A percentile compares a stretch with the other conserved stretches of the same genome.
Conservation (phyloP, 2,888 invertebrate genomes). For the Ditylenchus weischeri region DNA sequence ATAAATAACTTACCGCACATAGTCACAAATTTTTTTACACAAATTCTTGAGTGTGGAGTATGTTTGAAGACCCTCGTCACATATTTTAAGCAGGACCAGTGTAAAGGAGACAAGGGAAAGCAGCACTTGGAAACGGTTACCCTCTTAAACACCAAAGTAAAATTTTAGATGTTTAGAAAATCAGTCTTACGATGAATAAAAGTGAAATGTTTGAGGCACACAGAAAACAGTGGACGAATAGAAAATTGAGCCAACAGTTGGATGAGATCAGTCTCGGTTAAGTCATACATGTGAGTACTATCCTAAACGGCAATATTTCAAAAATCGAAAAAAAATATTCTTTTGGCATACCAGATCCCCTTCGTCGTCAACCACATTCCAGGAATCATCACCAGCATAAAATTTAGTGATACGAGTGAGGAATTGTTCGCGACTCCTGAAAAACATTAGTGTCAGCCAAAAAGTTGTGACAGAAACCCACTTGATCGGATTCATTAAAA, state of each 20-base stretch:
- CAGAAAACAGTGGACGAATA: constrained; percentile 47
- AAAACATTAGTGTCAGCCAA: neutral
- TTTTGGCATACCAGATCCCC: constrained; percentile 34
- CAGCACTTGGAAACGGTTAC: constrained; percentile 43
- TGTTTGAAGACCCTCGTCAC: constrained; percentile 51
- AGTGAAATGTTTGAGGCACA: constrained; percentile 45
- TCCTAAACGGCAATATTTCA: constrained; percentile 28
- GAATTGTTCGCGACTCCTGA: constrained; percentile 36
- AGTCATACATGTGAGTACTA: constrained; percentile 21
- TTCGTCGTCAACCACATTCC: constrained; percentile 41
- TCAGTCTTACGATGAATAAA: constrained; percentile 36
- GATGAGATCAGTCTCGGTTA: constrained; percentile 50
- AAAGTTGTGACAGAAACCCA: constrained; percentile 15
- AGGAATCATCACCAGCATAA: constrained; percentile 33
- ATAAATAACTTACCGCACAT: constrained; percentile 40
- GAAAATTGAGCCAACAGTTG: constrained; percentile 51
- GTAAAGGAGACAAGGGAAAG: constrained; percentile 47
- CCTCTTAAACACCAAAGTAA: constrained; percentile 33
- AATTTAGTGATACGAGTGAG: constrained; percentile 23
- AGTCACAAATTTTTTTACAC: constrained; percentile 51
- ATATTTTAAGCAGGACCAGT: constrained; percentile 41
- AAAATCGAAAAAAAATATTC: neutral
- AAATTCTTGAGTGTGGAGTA: constrained; percentile 47
- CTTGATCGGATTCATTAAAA: constrained; percentile 48
- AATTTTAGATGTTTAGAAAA: neutral